A percentile compares a stretch with the other conserved stretches of the same genome.
These are phyloP conservation scores for Typhlichthys subterraneus DNA, from an alignment of 2,797 vertebrate species.

Conservation along the genomic window DNA sequence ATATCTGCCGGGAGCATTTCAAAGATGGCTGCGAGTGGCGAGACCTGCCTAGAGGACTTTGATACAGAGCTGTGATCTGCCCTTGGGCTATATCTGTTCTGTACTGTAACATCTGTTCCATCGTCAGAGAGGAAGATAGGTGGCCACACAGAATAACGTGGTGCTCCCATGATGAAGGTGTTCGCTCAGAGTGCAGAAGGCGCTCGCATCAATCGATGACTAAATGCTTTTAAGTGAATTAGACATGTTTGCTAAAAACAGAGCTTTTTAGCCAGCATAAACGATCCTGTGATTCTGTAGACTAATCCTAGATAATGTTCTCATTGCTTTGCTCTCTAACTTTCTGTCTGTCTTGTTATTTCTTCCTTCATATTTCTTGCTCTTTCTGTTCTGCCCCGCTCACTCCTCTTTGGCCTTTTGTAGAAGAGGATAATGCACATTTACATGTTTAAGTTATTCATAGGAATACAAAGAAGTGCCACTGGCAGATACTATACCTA, in stretches of 20 bases:
- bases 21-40: no score
- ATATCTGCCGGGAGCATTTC: no score
- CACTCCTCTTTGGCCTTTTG: slow-evolving; percentile 1
- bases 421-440: slow-evolving; percentile 6
- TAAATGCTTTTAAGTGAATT: slow-evolving; percentile 25
- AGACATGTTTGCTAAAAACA: slow-evolving; percentile 30
- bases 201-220: slow-evolving; percentile 27
- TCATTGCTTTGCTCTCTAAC: slow-evolving; percentile 2
- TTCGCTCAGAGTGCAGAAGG: slow-evolving; percentile 22
- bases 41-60: slow-evolving; percentile 1
- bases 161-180: slow-evolving; percentile 35
- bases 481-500: no score
- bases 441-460: slow-evolving; percentile 20
- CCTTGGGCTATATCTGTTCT: slow-evolving; percentile 7
- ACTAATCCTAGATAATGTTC: slow-evolving; percentile 33
- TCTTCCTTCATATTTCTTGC: neutral
- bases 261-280: slow-evolving; percentile 28
- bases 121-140: slow-evolving; percentile 39
- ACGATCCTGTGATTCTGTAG: slow-evolving; percentile 24
- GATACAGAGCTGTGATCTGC: neutral
- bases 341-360: neutral
- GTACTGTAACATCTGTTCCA: slow-evolving; percentile 10
- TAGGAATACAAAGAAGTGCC: neutral
- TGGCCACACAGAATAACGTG: slow-evolving; percentile 11
- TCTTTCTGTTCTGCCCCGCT: neutral